A percentile compares a stretch with the other conserved stretches of the same genome.
These are phyloP conservation scores for Bombyx huttoni DNA, from an alignment of 2,888 invertebrate genomes.

Conservation along the genomic window DNA sequence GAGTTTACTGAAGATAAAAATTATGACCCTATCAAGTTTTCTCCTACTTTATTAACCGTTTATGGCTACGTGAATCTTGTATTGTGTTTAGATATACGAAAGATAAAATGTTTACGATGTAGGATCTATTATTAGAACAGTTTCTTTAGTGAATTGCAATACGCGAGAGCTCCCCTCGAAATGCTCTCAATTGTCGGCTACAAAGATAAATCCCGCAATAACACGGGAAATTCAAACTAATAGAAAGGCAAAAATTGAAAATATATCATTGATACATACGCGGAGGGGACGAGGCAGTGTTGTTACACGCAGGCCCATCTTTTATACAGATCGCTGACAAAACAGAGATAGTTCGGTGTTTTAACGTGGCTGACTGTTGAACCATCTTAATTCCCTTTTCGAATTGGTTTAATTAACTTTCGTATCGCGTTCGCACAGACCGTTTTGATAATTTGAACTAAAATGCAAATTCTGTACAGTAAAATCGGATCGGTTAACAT, in stretches of 20 bases:
- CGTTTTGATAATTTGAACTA: not conserved
- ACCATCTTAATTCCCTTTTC: conserved; percentile 29
- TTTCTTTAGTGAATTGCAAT: not conserved
- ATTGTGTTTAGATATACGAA: no score
- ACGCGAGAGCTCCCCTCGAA: not conserved
- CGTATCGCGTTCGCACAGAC: conserved; percentile 1
- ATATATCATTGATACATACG: conserved; percentile 51
- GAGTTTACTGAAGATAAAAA: conserved; percentile 33
- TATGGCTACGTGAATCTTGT: not conserved
- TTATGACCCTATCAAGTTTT: conserved; percentile 11
- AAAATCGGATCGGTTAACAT: not conserved
- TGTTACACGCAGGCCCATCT: conserved; percentile 35
- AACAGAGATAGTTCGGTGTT: conserved; percentile 50
- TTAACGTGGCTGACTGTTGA: conserved; percentile 18
- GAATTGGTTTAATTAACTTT: conserved; percentile 27
- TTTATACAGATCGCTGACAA: conserved; percentile 50
- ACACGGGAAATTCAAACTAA: conserved; percentile 42
- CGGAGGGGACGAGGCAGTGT: conserved; percentile 31
- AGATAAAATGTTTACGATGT: no score
- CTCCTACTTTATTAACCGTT: not conserved
- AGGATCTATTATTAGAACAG: no score
- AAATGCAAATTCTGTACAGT: not conserved
- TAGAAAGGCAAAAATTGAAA: conserved; percentile 61
- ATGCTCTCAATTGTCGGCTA: not conserved
- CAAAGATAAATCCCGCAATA: conserved; percentile 46